A percentile compares a stretch with the other conserved stretches of the same genome.
Conservation (phyloP, 1,140 invertebrate species). For the Chelonus insularis region DNA sequence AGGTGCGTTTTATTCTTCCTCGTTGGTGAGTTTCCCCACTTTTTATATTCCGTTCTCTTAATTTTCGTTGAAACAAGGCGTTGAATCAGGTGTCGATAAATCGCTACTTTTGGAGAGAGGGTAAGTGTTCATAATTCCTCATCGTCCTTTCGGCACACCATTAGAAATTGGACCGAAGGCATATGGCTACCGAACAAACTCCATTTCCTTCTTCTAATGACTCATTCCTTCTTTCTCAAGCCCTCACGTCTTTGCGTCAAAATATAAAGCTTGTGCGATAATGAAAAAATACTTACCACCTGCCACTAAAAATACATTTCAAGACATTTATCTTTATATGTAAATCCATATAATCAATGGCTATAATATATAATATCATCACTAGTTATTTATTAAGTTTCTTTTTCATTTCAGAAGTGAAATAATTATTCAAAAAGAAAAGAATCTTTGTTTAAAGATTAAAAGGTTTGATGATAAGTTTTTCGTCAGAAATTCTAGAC, state of each 20-base stretch:
- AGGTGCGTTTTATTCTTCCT: conserved; percentile 5
- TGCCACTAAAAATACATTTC: too few relatives aligned
- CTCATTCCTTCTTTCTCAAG: not conserved
- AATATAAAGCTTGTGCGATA: not conserved
- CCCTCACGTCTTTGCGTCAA: not conserved
- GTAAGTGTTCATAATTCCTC: not conserved
- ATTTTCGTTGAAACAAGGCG: conserved; percentile 6
- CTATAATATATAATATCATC: too few relatives aligned
- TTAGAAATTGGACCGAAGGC: not conserved
- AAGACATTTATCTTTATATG: too few relatives aligned
- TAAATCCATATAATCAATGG: too few relatives aligned
- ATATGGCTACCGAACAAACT: not conserved
- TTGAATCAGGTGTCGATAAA: conserved; percentile 17
- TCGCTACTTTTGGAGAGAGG: not conserved
- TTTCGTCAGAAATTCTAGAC: too few relatives aligned
- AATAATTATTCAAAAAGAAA: too few relatives aligned
- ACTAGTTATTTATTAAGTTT: too few relatives aligned
- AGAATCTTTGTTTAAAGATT: too few relatives aligned
- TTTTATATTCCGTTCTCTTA: not conserved
- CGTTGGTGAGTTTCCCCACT: not conserved
- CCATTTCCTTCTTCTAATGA: not conserved
- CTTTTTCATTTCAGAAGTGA: too few relatives aligned
- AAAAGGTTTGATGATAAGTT: too few relatives aligned
- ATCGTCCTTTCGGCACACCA: not conserved
- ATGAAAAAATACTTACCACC: too few relatives aligned